Evolutionary conservation across 2,888 invertebrate genomes (phyloP).

Genomic region (Caenorhabditis plicata): DNA sequence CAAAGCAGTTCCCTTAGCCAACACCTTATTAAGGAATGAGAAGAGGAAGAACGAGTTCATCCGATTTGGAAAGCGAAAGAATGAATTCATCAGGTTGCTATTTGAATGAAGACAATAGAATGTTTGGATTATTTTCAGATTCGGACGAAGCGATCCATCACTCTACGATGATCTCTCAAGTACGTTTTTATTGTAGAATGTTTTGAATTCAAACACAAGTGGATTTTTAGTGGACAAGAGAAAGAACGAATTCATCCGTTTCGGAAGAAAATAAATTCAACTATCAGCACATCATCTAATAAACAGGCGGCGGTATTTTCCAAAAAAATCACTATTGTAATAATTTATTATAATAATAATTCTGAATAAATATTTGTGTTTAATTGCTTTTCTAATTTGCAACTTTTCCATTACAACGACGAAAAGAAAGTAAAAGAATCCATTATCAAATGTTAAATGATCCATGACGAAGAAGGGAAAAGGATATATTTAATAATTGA

Average conservation of each 20-base stretch:
- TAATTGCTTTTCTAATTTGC: too few species aligned
- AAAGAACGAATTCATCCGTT: slow-evolving; percentile 44
- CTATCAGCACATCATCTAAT: too few species aligned
- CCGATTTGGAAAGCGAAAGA: slow-evolving; percentile 52
- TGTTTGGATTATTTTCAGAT: neutral
- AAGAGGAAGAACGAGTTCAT: slow-evolving; percentile 52
- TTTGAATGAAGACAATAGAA: neutral
- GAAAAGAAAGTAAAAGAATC: too few species aligned
- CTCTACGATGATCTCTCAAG: slow-evolving; percentile 1
- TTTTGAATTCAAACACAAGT: neutral
- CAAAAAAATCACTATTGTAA: too few species aligned
- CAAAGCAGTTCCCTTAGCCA: neutral
- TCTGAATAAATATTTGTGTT: too few species aligned
- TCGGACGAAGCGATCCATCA: slow-evolving; percentile 1
- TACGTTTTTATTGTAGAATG: neutral
- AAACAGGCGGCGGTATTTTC: too few species aligned
- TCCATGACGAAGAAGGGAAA: too few species aligned
- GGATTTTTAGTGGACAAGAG: slow-evolving; percentile 24
- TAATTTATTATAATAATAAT: too few species aligned
- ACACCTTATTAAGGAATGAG: slow-evolving; percentile 22
- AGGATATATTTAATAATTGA: too few species aligned
- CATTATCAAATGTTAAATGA: too few species aligned
- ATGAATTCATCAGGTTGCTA: slow-evolving; percentile 30
- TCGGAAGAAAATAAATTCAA: too few species aligned
- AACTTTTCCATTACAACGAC: too few species aligned